Evolutionary conservation across 37 sponge, comb jelly and placozoan genomes (phyloP), one percentile per base, ranked within the genome.

Genomic region (Amphimedon queenslandica): DNA sequence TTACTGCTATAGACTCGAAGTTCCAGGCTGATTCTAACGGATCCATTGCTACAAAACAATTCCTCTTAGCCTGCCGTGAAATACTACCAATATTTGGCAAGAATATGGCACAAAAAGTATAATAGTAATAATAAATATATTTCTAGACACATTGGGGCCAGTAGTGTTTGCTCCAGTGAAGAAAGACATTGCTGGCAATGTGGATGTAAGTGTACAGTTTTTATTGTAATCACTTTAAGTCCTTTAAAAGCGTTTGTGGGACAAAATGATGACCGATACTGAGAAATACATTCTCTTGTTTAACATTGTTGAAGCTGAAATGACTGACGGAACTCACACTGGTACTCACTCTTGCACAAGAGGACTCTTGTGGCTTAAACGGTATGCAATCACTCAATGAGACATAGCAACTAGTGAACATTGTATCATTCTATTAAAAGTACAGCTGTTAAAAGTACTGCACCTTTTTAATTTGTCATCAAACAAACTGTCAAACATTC

Each of bases 281-380:
- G 80, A 72, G 25, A 55, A 72, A 39, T 87, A 77, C 33, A 57
- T 63, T 13, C 81, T 76, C 8, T 74, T 91, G 29, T 83, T 87
- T 42, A 77, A 58, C 33, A 87, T 91, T 30, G 92, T 91, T 2
- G 84, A 87, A 33, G 73, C 79, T 51, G 92, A 91, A 64, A 86
- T 91, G 55, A 75, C 72, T 18, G 83, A 75, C 13, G 84, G 80
- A 18, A 91, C 75, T 3, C 72, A 40, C 41, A 70, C 60, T 30
- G 84, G 64, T 0, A 82, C 43, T 28, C 73, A 82, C 33, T 87
- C 88, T 32, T 81, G 83, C 35, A 91, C 92, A 20, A 51, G 75
- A n/a, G 92, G 78, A 24, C 84, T 91, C 28, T 88, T 91, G 13
- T 91, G 92, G 92, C 66, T 91, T n/a, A 91, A 91, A 35, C 81